These are phyloP conservation scores for Callorhinus ursinus DNA, from an alignment of 2,113 vertebrate genomes.

Conservation along the genomic window DNA sequence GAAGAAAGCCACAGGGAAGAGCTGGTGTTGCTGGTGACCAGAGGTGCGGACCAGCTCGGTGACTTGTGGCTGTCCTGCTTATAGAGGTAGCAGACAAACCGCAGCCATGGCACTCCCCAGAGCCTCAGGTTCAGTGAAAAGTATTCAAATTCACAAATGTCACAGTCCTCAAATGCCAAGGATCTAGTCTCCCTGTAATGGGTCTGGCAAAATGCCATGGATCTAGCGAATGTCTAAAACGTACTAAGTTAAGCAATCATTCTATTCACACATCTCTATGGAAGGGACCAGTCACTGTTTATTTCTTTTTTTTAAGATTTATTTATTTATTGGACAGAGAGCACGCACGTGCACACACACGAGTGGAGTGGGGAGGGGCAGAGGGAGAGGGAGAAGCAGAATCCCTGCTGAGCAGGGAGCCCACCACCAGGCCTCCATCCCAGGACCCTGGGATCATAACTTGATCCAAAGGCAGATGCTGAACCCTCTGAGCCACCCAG, in stretches of 20 bases:
- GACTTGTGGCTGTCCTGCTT: neutral
- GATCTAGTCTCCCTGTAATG: too few relatives aligned
- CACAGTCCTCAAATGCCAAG: neutral
- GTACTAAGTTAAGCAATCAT: neutral
- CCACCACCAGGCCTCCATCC: neutral
- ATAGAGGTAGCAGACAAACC: neutral
- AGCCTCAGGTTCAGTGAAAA: neutral
- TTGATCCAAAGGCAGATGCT: neutral
- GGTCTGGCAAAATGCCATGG: neutral
- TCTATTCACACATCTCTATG: neutral
- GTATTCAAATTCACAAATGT: neutral
- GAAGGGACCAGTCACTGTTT: neutral
- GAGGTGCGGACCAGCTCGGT: accelerated
- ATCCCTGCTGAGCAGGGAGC: neutral
- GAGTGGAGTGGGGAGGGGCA: too few relatives aligned
- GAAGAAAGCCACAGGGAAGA: neutral
- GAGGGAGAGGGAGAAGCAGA: neutral
- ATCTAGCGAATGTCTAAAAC: neutral
- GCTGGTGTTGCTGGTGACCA: accelerated
- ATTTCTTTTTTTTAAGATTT: neutral
- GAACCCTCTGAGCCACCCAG: neutral
- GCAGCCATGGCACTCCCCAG: accelerated
- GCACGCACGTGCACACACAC: accelerated
- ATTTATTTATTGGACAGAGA: neutral
- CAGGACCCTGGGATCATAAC: neutral